These are phyloP conservation scores for Patella pellucida DNA, from an alignment of 2,888 invertebrate genomes.

Conservation along the genomic window DNA sequence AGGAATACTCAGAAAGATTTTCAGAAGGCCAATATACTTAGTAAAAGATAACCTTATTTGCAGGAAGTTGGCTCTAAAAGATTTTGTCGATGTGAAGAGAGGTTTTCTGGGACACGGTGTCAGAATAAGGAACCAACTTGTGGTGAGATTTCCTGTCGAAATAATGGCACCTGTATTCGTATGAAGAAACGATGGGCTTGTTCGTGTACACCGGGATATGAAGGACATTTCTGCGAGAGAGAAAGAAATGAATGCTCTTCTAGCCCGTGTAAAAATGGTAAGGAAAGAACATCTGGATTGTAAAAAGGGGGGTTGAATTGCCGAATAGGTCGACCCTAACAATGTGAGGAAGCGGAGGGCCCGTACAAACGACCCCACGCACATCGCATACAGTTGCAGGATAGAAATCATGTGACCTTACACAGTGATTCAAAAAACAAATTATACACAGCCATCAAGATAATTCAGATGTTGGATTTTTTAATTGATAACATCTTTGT, in stretches of 20 bases:
- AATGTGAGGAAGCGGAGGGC: too few relatives aligned
- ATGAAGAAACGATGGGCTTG: slow-evolving; percentile 40
- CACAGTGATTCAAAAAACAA: too few relatives aligned
- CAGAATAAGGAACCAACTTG: slow-evolving; percentile 43
- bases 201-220: slow-evolving; percentile 41
- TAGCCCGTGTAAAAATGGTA: slow-evolving; percentile 52
- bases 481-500: too few relatives aligned
- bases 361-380: too few relatives aligned
- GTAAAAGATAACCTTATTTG: neutral
- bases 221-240: slow-evolving; percentile 44
- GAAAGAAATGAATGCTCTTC: slow-evolving; percentile 46
- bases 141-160: slow-evolving; percentile 41
- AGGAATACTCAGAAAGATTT: too few relatives aligned
- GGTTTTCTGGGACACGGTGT: slow-evolving; percentile 47
- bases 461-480: too few relatives aligned
- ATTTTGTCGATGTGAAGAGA: slow-evolving; percentile 41
- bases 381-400: too few relatives aligned
- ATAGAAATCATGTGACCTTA: too few relatives aligned
- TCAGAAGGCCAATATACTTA: neutral
- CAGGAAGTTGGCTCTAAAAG: slow-evolving; percentile 35
- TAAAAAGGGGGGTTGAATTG: too few relatives aligned
- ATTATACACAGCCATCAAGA: too few relatives aligned
- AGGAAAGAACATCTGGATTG: neutral
- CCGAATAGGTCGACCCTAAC: too few relatives aligned
- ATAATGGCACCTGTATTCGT: slow-evolving; percentile 45